These are phyloP conservation scores for Macrotus californicus DNA, from an alignment of 2,113 vertebrate genomes.

Conservation along the genomic window DNA sequence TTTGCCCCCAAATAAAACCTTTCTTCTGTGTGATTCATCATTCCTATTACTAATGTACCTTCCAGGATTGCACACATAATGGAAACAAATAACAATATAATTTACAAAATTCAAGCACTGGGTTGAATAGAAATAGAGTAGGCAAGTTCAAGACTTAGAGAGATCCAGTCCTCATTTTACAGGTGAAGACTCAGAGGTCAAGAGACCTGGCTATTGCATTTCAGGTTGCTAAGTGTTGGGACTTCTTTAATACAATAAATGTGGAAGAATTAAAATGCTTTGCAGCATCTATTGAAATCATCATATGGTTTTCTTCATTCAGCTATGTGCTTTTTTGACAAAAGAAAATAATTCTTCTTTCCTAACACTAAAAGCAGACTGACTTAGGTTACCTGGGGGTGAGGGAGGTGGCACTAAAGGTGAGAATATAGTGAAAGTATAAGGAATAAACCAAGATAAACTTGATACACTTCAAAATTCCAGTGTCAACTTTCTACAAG, in stretches of 20 bases:
- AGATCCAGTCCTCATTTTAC: background rate
- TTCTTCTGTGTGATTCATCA: background rate
- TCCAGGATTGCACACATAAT: background rate
- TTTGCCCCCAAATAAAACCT: no score
- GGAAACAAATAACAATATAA: background rate
- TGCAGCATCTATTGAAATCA: background rate
- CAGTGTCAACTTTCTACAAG: background rate
- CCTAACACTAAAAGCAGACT: background rate
- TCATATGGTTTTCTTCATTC: background rate
- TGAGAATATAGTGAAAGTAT: background rate
- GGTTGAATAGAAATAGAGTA: background rate
- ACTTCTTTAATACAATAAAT: background rate
- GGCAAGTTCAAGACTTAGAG: background rate
- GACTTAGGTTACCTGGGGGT: background rate
- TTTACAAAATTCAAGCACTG: background rate
- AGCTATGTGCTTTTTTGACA: background rate
- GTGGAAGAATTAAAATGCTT: constrained; percentile 36
- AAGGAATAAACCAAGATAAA: background rate
- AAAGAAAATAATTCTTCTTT: background rate
- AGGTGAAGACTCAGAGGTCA: background rate
- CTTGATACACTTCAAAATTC: background rate
- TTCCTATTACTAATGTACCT: background rate
- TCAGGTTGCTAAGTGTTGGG: background rate
- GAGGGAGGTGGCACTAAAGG: background rate
- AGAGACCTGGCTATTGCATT: background rate